A percentile compares a stretch with the other conserved stretches of the same genome.
Conservation (phyloP, 2,113 vertebrate species). For the Nothoprocta perdicaria region DNA sequence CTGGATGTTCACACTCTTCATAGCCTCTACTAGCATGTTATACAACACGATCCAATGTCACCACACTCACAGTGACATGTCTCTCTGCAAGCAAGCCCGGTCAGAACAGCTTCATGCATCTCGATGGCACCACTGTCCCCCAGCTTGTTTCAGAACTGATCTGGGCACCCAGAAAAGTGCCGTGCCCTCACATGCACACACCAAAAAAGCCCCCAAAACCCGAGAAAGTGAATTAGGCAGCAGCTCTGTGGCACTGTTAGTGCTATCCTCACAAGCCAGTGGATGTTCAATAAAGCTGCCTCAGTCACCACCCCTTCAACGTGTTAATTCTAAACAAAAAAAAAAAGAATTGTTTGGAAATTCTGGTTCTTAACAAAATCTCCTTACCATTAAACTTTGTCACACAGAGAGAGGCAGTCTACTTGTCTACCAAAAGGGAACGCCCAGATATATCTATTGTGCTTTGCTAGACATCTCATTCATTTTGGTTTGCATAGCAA, state of each 20-base stretch:
- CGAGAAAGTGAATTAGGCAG: not conserved
- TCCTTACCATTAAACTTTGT: not conserved
- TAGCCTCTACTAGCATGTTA: accelerated
- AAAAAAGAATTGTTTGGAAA: not conserved
- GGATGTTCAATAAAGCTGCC: not conserved
- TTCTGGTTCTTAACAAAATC: not conserved
- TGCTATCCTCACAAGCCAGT: not conserved
- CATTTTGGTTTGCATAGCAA: not conserved
- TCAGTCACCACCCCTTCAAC: not conserved
- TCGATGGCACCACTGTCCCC: not conserved
- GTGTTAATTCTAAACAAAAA: slow-evolving; percentile 17
- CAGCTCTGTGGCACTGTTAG: accelerated
- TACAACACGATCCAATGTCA: not conserved
- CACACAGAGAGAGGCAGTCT: not conserved
- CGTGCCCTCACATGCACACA: accelerated
- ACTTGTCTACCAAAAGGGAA: slow-evolving; percentile 8
- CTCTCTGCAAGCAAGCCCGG: not conserved
- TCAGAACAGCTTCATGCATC: accelerated
- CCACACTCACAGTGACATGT: accelerated
- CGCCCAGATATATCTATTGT: not conserved
- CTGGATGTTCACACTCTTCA: not conserved
- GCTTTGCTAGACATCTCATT: slow-evolving; percentile 44
- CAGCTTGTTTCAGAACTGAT: not conserved
- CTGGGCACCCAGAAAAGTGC: not conserved
- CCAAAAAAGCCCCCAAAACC: not conserved